A percentile compares a stretch with the other conserved stretches of the same genome.
Conservation (phyloP, 2,888 invertebrate species). For the Pristionchus fissidentatus region DNA sequence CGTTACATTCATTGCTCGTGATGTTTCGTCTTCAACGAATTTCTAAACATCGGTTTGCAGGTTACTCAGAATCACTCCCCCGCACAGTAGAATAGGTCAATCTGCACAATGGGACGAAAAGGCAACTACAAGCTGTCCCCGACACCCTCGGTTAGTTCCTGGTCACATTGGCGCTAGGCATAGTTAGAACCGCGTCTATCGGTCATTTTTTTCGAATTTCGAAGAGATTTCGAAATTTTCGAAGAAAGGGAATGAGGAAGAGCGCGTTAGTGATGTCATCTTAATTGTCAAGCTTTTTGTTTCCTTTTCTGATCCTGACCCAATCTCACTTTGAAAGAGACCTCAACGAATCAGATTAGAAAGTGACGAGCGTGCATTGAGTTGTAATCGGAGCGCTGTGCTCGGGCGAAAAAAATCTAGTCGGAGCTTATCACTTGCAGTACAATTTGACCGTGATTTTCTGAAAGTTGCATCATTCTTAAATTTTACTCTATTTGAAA, state of each 20-base stretch:
- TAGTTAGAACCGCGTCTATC: not conserved
- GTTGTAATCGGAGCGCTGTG: too few relatives aligned
- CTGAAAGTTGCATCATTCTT: not conserved
- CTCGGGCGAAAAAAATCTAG: too few relatives aligned
- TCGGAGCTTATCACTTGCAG: too few relatives aligned
- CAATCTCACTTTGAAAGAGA: too few relatives aligned
- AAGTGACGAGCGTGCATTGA: too few relatives aligned
- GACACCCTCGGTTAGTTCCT: slow-evolving; percentile 1
- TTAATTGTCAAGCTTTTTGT: not conserved
- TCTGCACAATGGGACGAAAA: not conserved
- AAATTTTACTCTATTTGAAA: not conserved
- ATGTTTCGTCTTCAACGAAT: not conserved
- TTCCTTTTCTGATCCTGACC: too few relatives aligned
- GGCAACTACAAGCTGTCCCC: slow-evolving; percentile 16
- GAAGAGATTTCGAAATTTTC: too few relatives aligned
- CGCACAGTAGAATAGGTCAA: not conserved
- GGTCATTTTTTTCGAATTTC: not conserved
- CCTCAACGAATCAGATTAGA: too few relatives aligned
- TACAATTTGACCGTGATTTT: too few relatives aligned
- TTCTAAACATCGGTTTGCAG: not conserved
- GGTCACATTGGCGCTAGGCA: not conserved
- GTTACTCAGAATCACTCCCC: not conserved
- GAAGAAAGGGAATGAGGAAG: too few relatives aligned
- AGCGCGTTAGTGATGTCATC: not conserved
- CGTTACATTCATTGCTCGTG: not conserved